phyloP scores from a whole-genome alignment of 2,888 invertebrate genomes.

The Glyphotaelius pellucidus region DNA sequence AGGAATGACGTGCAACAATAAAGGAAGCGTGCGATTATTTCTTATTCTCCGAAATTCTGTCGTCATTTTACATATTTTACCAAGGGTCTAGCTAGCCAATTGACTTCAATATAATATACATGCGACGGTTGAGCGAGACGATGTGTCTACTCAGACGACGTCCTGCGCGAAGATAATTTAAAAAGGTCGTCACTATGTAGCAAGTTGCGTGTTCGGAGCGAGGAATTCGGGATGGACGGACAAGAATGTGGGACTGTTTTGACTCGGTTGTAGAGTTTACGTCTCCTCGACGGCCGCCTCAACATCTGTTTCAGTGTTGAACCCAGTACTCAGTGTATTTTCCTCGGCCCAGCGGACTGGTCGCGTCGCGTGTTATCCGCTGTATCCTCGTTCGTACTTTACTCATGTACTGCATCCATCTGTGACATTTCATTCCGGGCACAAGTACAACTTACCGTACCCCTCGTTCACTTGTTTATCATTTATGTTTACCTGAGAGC shows the following conservation, averaged over 20 bases:
- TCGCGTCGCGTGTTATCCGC: slow-evolving; percentile 15
- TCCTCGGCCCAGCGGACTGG: slow-evolving; percentile 14
- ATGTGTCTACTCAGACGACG: slow-evolving; percentile 23
- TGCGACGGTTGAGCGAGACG: slow-evolving; percentile 32
- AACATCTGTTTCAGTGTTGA: background rate
- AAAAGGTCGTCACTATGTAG: slow-evolving; percentile 24
- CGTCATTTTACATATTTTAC: slow-evolving; percentile 34
- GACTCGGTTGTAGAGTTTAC: slow-evolving; percentile 17
- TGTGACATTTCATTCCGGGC: slow-evolving; percentile 21
- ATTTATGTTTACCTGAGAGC: slow-evolving; percentile 2
- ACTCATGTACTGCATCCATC: background rate
- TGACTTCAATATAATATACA: slow-evolving; percentile 16
- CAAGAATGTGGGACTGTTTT: background rate
- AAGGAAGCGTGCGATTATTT: slow-evolving; percentile 42
- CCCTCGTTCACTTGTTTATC: background rate
- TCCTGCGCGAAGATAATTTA: background rate
- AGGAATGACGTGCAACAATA: background rate
- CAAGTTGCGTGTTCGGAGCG: background rate
- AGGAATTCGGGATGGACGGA: background rate
- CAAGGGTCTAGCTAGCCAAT: slow-evolving; percentile 33
- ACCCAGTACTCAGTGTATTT: background rate
- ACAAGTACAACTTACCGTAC: background rate
- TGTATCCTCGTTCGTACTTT: background rate
- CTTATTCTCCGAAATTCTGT: slow-evolving; percentile 35
- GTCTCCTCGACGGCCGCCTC: background rate